Evolutionary conservation across 2,888 invertebrate genomes (phyloP), one percentile per base, ranked within the genome.

Genomic region (Sarcophaga subvicina): DNA sequence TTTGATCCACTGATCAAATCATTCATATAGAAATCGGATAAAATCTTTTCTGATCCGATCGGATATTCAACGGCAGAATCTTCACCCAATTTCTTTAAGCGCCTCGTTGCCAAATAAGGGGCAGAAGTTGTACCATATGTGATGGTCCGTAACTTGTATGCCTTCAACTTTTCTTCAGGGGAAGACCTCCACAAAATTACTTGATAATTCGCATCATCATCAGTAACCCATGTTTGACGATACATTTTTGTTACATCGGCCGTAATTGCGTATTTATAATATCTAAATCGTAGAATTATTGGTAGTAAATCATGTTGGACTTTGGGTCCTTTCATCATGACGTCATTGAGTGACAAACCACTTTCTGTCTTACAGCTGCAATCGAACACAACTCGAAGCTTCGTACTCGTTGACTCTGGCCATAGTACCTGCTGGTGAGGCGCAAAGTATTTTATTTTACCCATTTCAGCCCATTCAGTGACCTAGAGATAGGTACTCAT

Each of bases 211-310:
- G 70, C 20, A 47, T 88, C 88, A 11, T 81, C 73, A n/a, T 72
- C 71, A 14, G 78, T 75, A 8, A 88, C 85, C 67, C 82, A 79
- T 10, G 75, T 73, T 69, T 89, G 88, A 8, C 89, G 78, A 67
- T 89, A 89, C 87, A 88, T 89, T 84, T 89, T 89, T 4, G 76
- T 76, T 8, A 88, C 75, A 62, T 88, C 88, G 3, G 86, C 86
- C 12, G 87, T 87, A 0, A 88, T 64, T 12, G 88, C 86, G 6
- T 73, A 72, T 49, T 60, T 67, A 66, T 86, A 69, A 17, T 67
- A 77, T 45, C 83, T 69, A 75, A 83, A 89, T 20, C 86, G 79
- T 5, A 88, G 11, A 3, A 89, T 37, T 2, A 88, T 80, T 3
- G 81, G 79, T 12, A 80, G 25, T 25, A 88, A 72, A 69, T 88